Evolutionary conservation across 2,888 invertebrate species (phyloP), one percentile per base, ranked within the genome.

Genomic region (Glyphotaelius pellucidus): DNA sequence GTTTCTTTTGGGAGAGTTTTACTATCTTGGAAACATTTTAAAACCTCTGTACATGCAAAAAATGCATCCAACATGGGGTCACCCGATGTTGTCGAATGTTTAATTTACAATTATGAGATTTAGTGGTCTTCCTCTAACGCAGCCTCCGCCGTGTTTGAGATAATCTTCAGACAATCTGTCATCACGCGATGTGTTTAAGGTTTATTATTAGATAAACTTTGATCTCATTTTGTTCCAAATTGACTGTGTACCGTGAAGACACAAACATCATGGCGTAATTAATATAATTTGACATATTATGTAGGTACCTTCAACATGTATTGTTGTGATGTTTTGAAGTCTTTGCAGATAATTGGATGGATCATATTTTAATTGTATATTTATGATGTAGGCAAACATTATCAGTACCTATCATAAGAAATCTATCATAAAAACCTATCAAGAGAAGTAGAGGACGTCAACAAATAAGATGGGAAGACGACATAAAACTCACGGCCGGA

Each of bases 181-280:
- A 91, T 92, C 92, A 92, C 92, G 92, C 92, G 92, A 92, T 92
- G 80, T n/a, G 80, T 80, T 85, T 88, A 88, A 67, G 88, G 52
- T 32, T 88, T 88, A 52, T 88, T 88, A 88, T 88, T 14, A n/a
- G 30, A 79, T 67, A 52, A 31, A 88, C 35, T 38, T 85, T 38
- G 38, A 88, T 88, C 88, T n/a, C 52, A 52, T 88, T 84, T 31
- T 67, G 67, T 52, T 25, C 31, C 12, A 47, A 86, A 42, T 38
- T 86, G 47, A 86, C 47, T 30, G 47, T 31, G 31, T 32, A 14
- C 32, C 67, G 67, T 67, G 67, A 67, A 67, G 19, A 67, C 2
- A 67, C 67, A 67, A 4, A 67, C 67, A 67, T 67, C 25, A 25
- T 2, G 67, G 67, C 25, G 5, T 67, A n/a, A 67, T 67, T 5